Percentiles rank a stretch among this genome's conserved stretches.
These are phyloP conservation scores for Brachionus angularis DNA, from an alignment of 1,140 invertebrate species.

Conservation along the genomic window DNA sequence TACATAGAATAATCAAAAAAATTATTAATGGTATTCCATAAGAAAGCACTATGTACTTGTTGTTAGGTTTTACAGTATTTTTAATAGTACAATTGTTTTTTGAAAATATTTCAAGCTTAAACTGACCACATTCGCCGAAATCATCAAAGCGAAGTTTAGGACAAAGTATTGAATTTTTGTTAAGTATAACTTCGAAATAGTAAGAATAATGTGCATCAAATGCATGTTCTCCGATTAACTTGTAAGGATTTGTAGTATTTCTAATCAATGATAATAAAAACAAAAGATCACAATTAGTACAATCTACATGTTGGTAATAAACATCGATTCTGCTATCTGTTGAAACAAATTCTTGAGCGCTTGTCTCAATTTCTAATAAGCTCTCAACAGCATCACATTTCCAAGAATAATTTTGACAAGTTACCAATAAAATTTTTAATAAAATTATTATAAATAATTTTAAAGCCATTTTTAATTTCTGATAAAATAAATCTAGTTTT, in stretches of 20 bases:
- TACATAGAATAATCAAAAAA: not conserved
- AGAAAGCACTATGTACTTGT: not conserved
- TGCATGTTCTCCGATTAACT: not conserved
- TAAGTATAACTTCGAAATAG: not conserved
- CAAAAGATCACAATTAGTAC: conserved; percentile 11
- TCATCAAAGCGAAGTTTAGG: not conserved
- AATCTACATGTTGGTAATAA: conserved; percentile 6
- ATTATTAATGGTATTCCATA: conserved; percentile 9
- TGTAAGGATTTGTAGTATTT: not conserved
- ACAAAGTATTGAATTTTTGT: conserved; percentile 15
- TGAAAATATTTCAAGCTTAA: not conserved
- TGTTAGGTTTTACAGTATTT: conserved; percentile 16
- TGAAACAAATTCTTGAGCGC: too few relatives aligned
- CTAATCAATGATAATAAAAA: not conserved
- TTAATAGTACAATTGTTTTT: not conserved
- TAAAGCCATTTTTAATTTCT: too few relatives aligned
- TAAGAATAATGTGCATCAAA: conserved; percentile 19
- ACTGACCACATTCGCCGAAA: conserved; percentile 11
- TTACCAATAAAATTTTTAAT: too few relatives aligned
- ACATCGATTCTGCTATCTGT: too few relatives aligned
- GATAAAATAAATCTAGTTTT: too few relatives aligned
- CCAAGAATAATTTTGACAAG: too few relatives aligned
- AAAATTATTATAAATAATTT: too few relatives aligned
- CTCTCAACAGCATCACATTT: not conserved
- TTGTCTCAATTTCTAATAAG: not conserved